Conservation (phyloP, 2,113 vertebrate species). For the Bufo gargarizans region DNA sequence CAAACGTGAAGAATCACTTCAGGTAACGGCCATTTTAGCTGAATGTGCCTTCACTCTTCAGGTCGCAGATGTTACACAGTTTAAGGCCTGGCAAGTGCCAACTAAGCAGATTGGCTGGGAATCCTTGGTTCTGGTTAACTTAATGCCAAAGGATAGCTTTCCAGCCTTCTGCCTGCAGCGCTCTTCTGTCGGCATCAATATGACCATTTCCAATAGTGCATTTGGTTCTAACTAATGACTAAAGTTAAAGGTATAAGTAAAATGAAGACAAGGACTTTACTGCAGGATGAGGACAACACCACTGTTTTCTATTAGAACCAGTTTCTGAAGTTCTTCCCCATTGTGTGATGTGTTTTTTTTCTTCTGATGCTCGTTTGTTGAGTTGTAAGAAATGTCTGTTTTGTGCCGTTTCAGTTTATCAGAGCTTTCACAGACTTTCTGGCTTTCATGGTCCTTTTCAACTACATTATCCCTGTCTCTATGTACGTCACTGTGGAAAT, state of each 20-base stretch:
- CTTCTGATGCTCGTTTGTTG: neutral
- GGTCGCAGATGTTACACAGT: too few species aligned
- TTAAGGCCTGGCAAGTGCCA: too few species aligned
- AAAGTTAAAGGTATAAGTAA: neutral
- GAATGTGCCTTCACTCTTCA: too few species aligned
- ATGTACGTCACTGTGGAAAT: slow-evolving; percentile 99
- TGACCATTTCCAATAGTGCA: neutral
- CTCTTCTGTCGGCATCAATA: neutral
- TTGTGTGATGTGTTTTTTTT: neutral
- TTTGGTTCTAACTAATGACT: neutral
- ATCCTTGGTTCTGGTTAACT: too few species aligned
- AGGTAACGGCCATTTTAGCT: too few species aligned
- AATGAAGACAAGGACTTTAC: neutral
- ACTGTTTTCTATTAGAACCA: neutral
- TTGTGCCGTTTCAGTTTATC: slow-evolving; percentile 78
- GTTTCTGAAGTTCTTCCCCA: neutral
- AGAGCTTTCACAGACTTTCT: slow-evolving; percentile 94
- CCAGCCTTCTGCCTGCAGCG: neutral
- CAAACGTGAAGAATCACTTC: neutral
- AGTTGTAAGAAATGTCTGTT: slow-evolving; percentile 2
- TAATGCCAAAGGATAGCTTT: too few species aligned
- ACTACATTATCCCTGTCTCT: slow-evolving; percentile 99
- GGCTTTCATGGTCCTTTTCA: slow-evolving; percentile 99
- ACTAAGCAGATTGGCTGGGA: too few species aligned
- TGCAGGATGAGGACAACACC: too few species aligned